Percentiles rank a stretch among this genome's conserved stretches.
phyloP scores from a whole-genome alignment of 2,888 invertebrate genomes.

The Chouioia cunea region DNA sequence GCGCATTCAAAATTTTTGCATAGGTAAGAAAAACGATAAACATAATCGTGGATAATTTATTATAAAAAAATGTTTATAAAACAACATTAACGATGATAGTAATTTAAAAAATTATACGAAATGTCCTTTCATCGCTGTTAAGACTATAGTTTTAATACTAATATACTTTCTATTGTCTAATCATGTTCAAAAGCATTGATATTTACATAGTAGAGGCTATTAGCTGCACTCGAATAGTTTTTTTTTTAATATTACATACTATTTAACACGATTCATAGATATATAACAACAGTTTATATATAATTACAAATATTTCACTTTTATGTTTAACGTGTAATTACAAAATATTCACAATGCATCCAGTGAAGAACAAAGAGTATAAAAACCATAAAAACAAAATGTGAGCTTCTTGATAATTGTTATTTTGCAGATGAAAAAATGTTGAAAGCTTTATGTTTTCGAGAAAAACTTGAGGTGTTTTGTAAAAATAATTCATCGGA shows the following conservation, averaged over 20 bases:
- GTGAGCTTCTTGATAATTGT: constrained; percentile 6
- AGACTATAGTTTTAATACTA: constrained; percentile 22
- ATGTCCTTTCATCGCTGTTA: constrained; percentile 22
- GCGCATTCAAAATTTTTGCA: constrained; percentile 51
- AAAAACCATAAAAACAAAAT: too few species aligned
- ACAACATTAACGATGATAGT: constrained; percentile 20
- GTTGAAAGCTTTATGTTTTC: constrained; percentile 54
- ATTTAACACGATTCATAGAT: constrained; percentile 31
- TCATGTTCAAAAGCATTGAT: background rate
- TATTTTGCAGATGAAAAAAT: constrained; percentile 51
- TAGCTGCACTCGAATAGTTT: background rate
- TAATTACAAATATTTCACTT: too few species aligned
- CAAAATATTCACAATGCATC: background rate
- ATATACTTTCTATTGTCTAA: constrained; percentile 8
- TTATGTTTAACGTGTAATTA: too few species aligned
- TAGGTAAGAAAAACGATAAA: constrained; percentile 48
- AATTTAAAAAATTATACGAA: constrained; percentile 35
- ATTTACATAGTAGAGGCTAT: constrained; percentile 20
- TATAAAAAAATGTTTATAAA: too few species aligned
- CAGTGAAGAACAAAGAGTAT: constrained; percentile 9
- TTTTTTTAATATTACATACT: constrained; percentile 23
- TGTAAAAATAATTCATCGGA: constrained; percentile 49
- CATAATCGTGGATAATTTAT: constrained; percentile 36
- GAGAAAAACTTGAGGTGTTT: constrained; percentile 55
- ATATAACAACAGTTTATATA: constrained; percentile 21